Evolutionary conservation across 2,113 vertebrate genomes (phyloP).

Genomic region (Bufo gargarizans): DNA sequence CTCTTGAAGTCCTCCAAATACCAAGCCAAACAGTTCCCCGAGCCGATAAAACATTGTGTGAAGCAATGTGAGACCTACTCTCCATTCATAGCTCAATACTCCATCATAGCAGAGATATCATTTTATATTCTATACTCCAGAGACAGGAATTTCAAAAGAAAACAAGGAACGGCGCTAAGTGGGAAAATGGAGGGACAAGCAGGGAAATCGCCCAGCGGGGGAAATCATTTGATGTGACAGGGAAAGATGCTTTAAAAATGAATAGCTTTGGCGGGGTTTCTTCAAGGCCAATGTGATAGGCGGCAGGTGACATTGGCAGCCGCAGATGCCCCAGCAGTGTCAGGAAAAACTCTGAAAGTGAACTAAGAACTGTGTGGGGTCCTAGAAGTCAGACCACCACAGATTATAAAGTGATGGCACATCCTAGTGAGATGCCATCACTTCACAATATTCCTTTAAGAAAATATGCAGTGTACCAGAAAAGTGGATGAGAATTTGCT

Average conservation of each 20-base stretch:
- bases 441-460: no score
- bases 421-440: no score
- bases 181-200: background rate
- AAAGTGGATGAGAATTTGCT: no score
- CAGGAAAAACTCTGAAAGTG: no score
- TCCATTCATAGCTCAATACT: conserved; percentile 11
- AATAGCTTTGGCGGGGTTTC: background rate
- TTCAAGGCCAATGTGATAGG: background rate
- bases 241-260: background rate
- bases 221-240: background rate
- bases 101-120: conserved; percentile 14
- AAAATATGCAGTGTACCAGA: no score
- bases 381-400: no score
- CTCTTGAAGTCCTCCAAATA: conserved; percentile 50
- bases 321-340: no score
- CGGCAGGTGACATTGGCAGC: no score
- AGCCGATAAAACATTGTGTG: conserved; percentile 43
- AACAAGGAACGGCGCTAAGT: background rate
- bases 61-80: conserved; percentile 4
- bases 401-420: no score
- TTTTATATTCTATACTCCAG: conserved; percentile 7
- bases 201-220: background rate
- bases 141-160: background rate
- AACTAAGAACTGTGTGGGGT: no score
- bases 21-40: conserved; percentile 44